Percentiles rank a stretch among this genome's conserved stretches.
Evolutionary conservation across 2,797 vertebrate species (phyloP).

Genomic region (Smutsia gigantea): DNA sequence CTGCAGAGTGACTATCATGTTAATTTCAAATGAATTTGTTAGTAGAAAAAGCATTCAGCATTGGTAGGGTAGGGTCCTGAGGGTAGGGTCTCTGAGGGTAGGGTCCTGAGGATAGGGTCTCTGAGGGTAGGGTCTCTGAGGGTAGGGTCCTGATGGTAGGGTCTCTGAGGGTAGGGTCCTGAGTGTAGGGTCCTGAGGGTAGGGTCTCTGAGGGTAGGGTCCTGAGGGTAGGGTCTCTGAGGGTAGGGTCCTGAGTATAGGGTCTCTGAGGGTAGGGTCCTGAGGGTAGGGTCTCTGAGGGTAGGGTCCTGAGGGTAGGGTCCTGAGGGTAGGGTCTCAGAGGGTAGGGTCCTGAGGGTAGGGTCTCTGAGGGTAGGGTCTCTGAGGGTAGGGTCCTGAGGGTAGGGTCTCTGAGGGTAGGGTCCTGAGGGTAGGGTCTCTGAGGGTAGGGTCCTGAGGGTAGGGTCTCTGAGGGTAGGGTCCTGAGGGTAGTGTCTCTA

Average conservation of each 20-base stretch:
- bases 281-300: not conserved
- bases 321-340: not conserved
- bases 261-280: not conserved
- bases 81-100: not conserved
- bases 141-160: not conserved
- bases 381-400: not conserved
- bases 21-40: not conserved
- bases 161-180: no score
- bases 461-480: not conserved
- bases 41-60: not conserved
- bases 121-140: not conserved
- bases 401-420: not conserved
- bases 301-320: no score
- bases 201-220: not conserved
- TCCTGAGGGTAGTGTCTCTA: no score
- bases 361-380: no score
- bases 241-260: no score
- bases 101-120: not conserved
- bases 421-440: not conserved
- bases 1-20: not conserved
- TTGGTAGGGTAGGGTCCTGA: not conserved
- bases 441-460: not conserved
- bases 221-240: not conserved
- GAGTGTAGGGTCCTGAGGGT: not conserved
- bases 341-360: not conserved